These are phyloP conservation scores for Pseudeuparius sepicola DNA, from an alignment of 2,888 invertebrate genomes.

Conservation along the genomic window DNA sequence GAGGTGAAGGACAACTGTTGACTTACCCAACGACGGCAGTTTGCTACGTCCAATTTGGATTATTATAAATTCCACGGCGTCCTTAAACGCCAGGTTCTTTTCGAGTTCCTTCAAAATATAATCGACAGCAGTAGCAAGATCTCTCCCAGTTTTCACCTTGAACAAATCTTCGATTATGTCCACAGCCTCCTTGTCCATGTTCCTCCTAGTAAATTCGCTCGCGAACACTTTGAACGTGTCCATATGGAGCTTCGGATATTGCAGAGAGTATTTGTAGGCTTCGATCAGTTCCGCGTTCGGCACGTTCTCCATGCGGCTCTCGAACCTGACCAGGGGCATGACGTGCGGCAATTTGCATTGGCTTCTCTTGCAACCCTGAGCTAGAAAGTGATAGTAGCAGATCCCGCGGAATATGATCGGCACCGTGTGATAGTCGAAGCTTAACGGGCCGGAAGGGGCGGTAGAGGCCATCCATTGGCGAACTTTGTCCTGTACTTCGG, in stretches of 20 bases:
- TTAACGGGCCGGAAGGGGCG: too few relatives aligned
- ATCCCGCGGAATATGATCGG: background rate
- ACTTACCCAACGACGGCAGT: slow-evolving; percentile 20
- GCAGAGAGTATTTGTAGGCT: slow-evolving; percentile 10
- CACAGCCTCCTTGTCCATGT: slow-evolving; percentile 4
- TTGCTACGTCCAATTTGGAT: slow-evolving; percentile 18
- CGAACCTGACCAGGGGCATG: too few relatives aligned
- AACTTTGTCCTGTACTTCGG: too few relatives aligned
- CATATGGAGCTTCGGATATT: slow-evolving; percentile 1
- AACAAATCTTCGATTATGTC: slow-evolving; percentile 9
- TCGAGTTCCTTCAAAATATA: slow-evolving; percentile 15
- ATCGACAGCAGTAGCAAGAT: too few relatives aligned
- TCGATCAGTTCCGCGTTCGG: background rate
- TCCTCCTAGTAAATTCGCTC: slow-evolving; percentile 6
- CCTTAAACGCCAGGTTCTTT: slow-evolving; percentile 19
- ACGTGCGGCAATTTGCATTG: too few relatives aligned
- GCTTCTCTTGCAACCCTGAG: too few relatives aligned
- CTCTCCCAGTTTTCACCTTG: too few relatives aligned
- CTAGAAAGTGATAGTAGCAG: background rate
- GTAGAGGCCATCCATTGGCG: too few relatives aligned
- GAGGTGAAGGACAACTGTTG: background rate
- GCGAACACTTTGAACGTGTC: slow-evolving; percentile 9
- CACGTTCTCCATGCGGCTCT: background rate
- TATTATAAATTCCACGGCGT: slow-evolving; percentile 19
- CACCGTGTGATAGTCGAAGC: too few relatives aligned